Conservation (phyloP, 2,888 invertebrate species). For the Phoenoteleia sp. region DNA sequence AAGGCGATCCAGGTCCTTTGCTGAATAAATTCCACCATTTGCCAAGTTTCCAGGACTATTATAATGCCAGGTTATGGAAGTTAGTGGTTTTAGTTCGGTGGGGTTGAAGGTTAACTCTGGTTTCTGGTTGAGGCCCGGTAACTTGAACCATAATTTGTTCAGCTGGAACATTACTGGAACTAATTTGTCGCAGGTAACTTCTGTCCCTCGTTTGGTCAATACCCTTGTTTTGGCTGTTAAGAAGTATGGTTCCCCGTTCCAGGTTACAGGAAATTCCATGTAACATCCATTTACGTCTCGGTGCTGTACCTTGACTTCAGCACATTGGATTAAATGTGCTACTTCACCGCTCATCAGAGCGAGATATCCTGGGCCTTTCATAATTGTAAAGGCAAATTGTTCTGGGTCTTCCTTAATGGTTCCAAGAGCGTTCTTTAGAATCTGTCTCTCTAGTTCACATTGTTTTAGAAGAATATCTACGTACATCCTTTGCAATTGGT, state of each 20-base stretch:
- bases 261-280: conserved; percentile 34
- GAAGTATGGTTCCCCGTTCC: conserved; percentile 56
- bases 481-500: conserved; percentile 69
- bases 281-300: conserved; percentile 72
- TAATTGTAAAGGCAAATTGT: conserved; percentile 74
- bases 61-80: conserved; percentile 7
- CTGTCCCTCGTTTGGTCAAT: conserved; percentile 26
- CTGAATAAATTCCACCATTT: conserved; percentile 50
- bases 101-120: no score
- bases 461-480: conserved; percentile 71
- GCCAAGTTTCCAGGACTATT: conserved; percentile 13
- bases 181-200: background rate
- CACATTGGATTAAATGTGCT: conserved; percentile 77
- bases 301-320: conserved; percentile 65
- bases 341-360: conserved; percentile 77
- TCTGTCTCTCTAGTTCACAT: conserved; percentile 76
- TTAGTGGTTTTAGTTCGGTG: background rate
- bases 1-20: conserved; percentile 36
- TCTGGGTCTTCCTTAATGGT: conserved; percentile 74
- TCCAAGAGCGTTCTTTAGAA: conserved; percentile 75
- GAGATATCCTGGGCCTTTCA: conserved; percentile 76
- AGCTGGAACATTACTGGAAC: background rate
- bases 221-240: conserved; percentile 73
- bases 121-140: background rate
- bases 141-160: background rate